These are phyloP conservation scores for Heteromyza rotundicornis DNA, from an alignment of 2,888 invertebrate species.

Conservation along the genomic window DNA sequence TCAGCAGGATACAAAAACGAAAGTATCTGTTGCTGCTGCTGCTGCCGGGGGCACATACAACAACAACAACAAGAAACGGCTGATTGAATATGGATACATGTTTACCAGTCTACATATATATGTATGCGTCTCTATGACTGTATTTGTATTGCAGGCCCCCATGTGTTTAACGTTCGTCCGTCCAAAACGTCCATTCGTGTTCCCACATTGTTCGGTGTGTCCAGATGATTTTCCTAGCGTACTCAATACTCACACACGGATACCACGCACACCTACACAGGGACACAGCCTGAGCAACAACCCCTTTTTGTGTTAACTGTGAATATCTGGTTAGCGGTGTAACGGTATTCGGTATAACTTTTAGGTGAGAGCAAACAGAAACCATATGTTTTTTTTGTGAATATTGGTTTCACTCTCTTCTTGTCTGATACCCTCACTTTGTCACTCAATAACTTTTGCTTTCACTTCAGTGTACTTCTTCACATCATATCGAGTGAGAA, in stretches of 20 bases:
- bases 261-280: not conserved
- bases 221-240: too few species aligned
- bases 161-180: too few species aligned
- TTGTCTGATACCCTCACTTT: too few species aligned
- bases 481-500: not conserved
- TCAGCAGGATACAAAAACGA: not conserved
- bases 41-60: conserved; percentile 23
- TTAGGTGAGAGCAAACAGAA: conserved; percentile 12
- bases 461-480: conserved; percentile 38
- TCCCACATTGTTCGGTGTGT: too few species aligned
- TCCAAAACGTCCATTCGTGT: too few species aligned
- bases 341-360: not conserved
- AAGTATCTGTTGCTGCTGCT: conserved; percentile 8
- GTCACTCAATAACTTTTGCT: conserved; percentile 53
- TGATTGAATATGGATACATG: too few species aligned
- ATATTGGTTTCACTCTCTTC: too few species aligned
- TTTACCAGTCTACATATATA: too few species aligned
- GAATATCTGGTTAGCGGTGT: not conserved
- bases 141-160: too few species aligned
- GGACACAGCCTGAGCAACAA: not conserved
- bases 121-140: too few species aligned
- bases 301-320: not conserved
- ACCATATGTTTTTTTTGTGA: too few species aligned
- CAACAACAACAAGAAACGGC: conserved; percentile 17
- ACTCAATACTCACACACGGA: too few species aligned